Evolutionary conservation across 2,113 vertebrate species (phyloP).

Genomic region (Reinhardtius hippoglossoides): DNA sequence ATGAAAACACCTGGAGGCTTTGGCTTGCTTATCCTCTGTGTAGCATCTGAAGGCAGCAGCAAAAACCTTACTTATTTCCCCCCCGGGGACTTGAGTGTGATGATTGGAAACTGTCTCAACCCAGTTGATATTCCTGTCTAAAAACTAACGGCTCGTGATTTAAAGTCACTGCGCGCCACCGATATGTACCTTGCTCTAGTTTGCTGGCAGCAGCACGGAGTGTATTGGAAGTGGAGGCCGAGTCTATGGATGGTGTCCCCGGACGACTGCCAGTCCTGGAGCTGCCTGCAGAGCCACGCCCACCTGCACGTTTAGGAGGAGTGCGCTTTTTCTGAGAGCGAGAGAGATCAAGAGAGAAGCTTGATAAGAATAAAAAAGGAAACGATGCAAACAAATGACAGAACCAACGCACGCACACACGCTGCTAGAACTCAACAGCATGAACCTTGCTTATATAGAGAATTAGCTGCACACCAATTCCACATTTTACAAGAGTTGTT

Average conservation of each 20-base stretch:
- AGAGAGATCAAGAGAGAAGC: neutral
- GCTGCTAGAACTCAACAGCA: too few relatives aligned
- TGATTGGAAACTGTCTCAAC: too few relatives aligned
- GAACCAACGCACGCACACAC: too few relatives aligned
- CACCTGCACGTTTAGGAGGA: slow-evolving; percentile 87
- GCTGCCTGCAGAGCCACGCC: slow-evolving; percentile 88
- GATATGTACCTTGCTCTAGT: slow-evolving; percentile 87
- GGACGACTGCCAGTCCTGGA: slow-evolving; percentile 89
- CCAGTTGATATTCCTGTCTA: too few relatives aligned
- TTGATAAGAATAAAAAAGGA: neutral
- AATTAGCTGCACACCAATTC: too few relatives aligned
- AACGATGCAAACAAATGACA: neutral
- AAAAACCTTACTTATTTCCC: too few relatives aligned
- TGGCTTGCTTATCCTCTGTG: too few relatives aligned
- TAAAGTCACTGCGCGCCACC: neutral
- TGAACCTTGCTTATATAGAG: too few relatives aligned
- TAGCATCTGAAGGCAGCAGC: too few relatives aligned
- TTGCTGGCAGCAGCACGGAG: slow-evolving; percentile 90
- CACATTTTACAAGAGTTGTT: too few relatives aligned
- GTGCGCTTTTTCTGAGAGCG: slow-evolving; percentile 87
- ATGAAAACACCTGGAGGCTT: too few relatives aligned
- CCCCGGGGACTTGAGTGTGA: too few relatives aligned
- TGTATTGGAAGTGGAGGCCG: slow-evolving; percentile 85
- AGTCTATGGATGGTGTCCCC: slow-evolving; percentile 86
- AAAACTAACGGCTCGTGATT: neutral